Base-by-base conservation (phyloP, 1,140 invertebrate genomes). In the Cydia strobilella region DNA sequence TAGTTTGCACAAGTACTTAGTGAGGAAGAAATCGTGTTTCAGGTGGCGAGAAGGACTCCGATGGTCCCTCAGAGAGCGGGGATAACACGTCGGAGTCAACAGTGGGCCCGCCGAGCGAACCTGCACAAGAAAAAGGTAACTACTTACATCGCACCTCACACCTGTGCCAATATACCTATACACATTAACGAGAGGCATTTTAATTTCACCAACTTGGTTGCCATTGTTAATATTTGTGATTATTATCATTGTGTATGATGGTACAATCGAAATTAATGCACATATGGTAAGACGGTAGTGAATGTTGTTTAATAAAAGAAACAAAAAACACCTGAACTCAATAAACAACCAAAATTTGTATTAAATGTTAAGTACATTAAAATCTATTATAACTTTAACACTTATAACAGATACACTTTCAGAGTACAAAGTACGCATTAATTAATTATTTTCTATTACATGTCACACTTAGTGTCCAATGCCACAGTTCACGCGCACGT, bases 31-130 rank as follows among this genome's bases (percentile, higher is more conserved):
- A 23, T 59, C 7, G n/a, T 59, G 74, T 87, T 88, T n/a, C 88
- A 93, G 93, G 93, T 92, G 91, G 89, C 72, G 90, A 90, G 74
- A 93, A 93, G 83, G 93, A 93, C 66, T 92, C 92, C 1, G 92
- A 93, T 79, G 90, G 91, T 9, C 90, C 90, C 75, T 93, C 93
- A 20, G 92, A 93, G 84, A 92, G 92, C 80, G 93, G 92, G n/a
- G 93, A 93, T 80, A 92, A 88, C 74, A 91, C 90, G 13, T 93
- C 92, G 35, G 93, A 93, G 76, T 90, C 91, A 13, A 93, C 88
- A 25, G 89, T 90, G 79, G 89, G 85, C 23, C 84, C 84, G 74
- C 82, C 83, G 72, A 93, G 86, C 74, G 87, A 91, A 76, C 88
- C 91, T 6, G 86, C 92, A 7, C 89, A 93, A 80, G 92, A 93